Conservation (phyloP, 2,888 invertebrate species). For the Meta bourneti region DNA sequence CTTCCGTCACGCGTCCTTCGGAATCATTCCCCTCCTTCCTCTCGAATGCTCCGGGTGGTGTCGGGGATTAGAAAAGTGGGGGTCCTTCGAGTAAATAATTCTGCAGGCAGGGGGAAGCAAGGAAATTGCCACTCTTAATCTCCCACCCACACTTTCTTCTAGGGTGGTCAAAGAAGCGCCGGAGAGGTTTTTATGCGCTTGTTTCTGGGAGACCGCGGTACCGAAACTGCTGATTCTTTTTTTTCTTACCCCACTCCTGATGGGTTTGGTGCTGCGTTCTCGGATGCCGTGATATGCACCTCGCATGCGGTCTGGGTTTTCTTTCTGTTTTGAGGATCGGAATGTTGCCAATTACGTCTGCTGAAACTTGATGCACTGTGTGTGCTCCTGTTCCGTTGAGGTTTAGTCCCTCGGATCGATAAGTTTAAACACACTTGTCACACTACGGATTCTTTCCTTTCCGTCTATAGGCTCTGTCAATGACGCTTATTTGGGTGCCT, state of each 20-base stretch:
- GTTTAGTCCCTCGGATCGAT: too few relatives aligned
- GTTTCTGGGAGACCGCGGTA: not conserved
- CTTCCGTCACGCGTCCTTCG: not conserved
- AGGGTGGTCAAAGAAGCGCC: slow-evolving; percentile 10
- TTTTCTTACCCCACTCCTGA: not conserved
- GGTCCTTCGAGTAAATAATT: slow-evolving; percentile 48
- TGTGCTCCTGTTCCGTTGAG: too few relatives aligned
- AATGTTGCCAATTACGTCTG: too few relatives aligned
- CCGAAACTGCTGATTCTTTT: not conserved
- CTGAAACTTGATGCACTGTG: too few relatives aligned
- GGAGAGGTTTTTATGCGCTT: slow-evolving; percentile 9
- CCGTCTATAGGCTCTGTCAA: too few relatives aligned
- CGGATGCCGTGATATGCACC: too few relatives aligned
- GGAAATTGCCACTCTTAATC: not conserved
- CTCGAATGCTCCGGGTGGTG: slow-evolving; percentile 5
- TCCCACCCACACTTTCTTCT: slow-evolving; percentile 8
- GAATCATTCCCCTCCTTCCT: not conserved
- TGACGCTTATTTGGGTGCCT: too few relatives aligned
- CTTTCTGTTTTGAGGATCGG: too few relatives aligned
- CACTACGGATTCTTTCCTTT: too few relatives aligned
- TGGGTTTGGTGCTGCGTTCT: not conserved
- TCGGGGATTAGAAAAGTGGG: not conserved
- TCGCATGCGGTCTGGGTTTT: too few relatives aligned
- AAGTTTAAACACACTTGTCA: too few relatives aligned
- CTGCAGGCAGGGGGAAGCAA: not conserved